phyloP scores from a whole-genome alignment of 2,113 vertebrate genomes.

The Alligator mississippiensis region DNA sequence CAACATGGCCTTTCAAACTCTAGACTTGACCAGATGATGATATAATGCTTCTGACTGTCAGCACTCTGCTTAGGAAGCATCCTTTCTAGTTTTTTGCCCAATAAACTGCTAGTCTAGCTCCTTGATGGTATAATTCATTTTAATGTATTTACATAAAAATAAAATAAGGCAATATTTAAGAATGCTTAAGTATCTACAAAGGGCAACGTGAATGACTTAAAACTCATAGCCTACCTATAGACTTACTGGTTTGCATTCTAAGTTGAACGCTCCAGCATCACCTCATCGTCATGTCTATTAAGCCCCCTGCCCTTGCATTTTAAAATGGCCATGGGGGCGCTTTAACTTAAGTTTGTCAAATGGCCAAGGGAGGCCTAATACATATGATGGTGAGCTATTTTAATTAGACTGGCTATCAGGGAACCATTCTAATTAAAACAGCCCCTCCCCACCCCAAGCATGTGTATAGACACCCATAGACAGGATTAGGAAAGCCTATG shows the following conservation, averaged over 20 bases:
- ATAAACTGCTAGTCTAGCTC: not conserved
- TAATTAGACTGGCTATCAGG: too few species aligned
- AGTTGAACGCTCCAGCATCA: too few species aligned
- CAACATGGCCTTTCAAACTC: not conserved
- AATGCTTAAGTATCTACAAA: not conserved
- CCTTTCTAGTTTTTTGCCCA: not conserved
- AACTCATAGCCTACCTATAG: not conserved
- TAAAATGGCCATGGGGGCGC: too few species aligned
- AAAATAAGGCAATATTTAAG: not conserved
- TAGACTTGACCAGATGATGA: not conserved
- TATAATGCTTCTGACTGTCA: not conserved
- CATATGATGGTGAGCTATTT: too few species aligned
- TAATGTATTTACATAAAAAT: not conserved
- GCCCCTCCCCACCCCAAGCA: too few species aligned
- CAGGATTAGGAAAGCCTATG: not conserved
- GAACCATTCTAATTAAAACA: too few species aligned
- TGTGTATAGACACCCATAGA: too few species aligned
- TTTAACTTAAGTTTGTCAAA: too few species aligned
- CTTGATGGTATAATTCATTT: not conserved
- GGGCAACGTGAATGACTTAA: not conserved
- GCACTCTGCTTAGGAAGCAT: not conserved
- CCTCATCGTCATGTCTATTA: too few species aligned
- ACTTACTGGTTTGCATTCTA: too few species aligned
- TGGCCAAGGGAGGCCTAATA: too few species aligned
- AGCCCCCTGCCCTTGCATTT: too few species aligned